Percentiles rank a stretch among this genome's conserved stretches.
These are phyloP conservation scores for Tachyglossus aculeatus DNA, from an alignment of 2,797 vertebrate species.

Conservation along the genomic window DNA sequence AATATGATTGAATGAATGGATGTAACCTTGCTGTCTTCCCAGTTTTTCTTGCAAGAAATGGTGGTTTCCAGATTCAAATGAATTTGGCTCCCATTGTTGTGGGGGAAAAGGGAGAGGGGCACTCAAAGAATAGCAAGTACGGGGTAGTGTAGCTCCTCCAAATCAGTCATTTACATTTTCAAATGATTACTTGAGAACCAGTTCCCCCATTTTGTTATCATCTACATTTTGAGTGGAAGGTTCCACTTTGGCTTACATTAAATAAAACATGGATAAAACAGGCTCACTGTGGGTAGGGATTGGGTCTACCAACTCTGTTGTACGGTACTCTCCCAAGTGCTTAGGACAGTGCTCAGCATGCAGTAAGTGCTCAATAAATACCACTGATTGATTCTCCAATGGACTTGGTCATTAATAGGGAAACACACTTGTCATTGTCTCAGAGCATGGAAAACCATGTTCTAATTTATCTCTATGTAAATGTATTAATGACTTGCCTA, in stretches of 20 bases:
- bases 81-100: background rate
- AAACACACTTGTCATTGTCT: background rate
- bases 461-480: background rate
- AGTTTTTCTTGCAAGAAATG: too few species aligned
- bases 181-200: background rate
- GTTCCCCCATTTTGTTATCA: background rate
- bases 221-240: too few species aligned
- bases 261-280: background rate
- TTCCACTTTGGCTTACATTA: background rate
- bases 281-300: too few species aligned
- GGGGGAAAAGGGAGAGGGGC: background rate
- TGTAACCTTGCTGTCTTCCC: too few species aligned
- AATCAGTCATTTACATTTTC: background rate
- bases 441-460: constrained; percentile 1
- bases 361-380: too few species aligned
- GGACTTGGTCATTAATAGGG: too few species aligned
- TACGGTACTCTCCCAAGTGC: too few species aligned
- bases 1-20: too few species aligned
- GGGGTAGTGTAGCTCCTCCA: too few species aligned
- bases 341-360: too few species aligned
- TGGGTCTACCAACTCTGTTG: too few species aligned
- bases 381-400: too few species aligned
- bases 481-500: background rate
- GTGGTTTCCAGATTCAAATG: background rate
- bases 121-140: background rate